Base-by-base conservation (phyloP, 2,797 vertebrate genomes). In the Cyprinella venusta region DNA sequence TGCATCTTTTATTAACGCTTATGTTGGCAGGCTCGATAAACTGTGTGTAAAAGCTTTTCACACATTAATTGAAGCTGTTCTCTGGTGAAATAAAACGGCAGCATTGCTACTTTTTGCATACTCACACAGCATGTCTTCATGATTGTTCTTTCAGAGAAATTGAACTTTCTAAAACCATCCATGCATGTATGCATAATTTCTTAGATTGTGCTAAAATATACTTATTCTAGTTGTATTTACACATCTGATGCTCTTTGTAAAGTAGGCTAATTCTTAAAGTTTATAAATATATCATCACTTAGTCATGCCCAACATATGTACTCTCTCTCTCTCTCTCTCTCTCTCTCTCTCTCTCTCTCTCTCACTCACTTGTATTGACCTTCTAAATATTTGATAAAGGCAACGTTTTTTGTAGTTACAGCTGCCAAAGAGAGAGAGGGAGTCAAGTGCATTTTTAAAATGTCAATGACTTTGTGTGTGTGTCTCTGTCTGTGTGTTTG, bases 331-430 rank as follows among this genome's bases (percentile, higher is more conserved):
- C 48, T 6, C 48, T 0, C 48, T 16, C 48, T 13, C 48, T 18
- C 48, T 16, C 68, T n/a, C 21, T 1, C 59, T 13, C n/a, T 33
- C 30, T 33, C 26, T 6, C 48, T 6, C 48, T 0, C 48, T 16
- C 48, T 13, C 48, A 50, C 48, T 16, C 68, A 30, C 50, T 71
- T 16, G 19, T 83, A 84, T 84, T 86, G 82, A 78, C 68, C 75
- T 33, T 33, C 68, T 87, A 69, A 88, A 86, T 88, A 87, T 88
- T 89, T 89, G 59, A 89, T 88, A 59, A 84, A 85, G 70, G 69
- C 61, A 78, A 33, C 56, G 59, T 68, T 83, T 74, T 88, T 87
- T 84, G 82, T 81, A 82, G 67, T 76, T 76, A 63, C 71, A 24
- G 42, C 85, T 42, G 56, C 50, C 30, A 50, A 61, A 76, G 33